Percentiles rank a stretch among this genome's conserved stretches.
phyloP scores from a whole-genome alignment of 2,888 invertebrate species.

The Cybosia mesomella region DNA sequence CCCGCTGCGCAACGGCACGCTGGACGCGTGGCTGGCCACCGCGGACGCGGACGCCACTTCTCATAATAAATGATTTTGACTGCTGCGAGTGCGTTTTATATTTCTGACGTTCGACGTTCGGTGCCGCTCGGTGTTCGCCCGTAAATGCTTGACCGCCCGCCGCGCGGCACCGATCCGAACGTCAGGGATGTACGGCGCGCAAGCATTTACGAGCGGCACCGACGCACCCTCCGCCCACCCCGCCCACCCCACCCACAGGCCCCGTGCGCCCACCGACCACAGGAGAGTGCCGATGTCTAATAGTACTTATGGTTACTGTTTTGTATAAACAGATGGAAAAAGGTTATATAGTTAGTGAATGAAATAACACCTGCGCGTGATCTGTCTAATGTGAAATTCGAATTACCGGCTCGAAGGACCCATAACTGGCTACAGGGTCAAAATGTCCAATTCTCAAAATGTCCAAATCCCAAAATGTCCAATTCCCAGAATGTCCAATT shows the following conservation, averaged over 20 bases:
- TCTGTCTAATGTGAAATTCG: background rate
- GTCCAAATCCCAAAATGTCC: too few species aligned
- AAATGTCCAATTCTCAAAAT: too few species aligned
- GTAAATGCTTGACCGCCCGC: constrained; percentile 79
- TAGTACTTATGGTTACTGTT: too few species aligned
- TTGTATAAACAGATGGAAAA: too few species aligned
- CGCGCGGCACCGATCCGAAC: constrained; percentile 89
- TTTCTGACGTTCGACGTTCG: constrained; percentile 86
- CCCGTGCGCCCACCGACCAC: too few species aligned
- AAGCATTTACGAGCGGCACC: constrained; percentile 81
- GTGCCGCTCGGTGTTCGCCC: constrained; percentile 83
- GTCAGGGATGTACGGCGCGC: constrained; percentile 89
- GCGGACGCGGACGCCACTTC: constrained; percentile 44
- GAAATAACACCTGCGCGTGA: background rate
- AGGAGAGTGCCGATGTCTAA: too few species aligned
- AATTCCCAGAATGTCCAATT: too few species aligned
- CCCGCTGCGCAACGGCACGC: constrained; percentile 72
- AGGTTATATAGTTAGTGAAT: too few species aligned
- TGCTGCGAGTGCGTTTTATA: constrained; percentile 76
- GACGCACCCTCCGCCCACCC: constrained; percentile 16
- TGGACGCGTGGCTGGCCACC: constrained; percentile 73
- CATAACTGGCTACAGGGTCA: too few species aligned
- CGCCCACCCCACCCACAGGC: background rate
- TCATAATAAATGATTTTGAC: constrained; percentile 76
- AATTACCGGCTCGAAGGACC: too few species aligned